These are phyloP conservation scores for Pteropus alecto DNA, from an alignment of 2,113 vertebrate species.

Conservation along the genomic window DNA sequence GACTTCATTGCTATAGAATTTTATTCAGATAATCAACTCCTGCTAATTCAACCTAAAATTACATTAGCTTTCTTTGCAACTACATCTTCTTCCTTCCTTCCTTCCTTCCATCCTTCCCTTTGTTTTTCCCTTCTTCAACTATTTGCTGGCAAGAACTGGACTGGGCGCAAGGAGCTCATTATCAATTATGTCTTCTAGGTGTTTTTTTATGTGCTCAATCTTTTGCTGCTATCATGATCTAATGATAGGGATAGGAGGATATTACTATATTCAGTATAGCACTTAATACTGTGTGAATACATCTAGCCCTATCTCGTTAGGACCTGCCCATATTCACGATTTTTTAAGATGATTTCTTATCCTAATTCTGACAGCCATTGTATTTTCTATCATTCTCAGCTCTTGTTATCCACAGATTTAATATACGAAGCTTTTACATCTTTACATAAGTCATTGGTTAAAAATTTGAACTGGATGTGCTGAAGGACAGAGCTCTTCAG, in stretches of 20 bases:
- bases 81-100: neutral
- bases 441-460: neutral
- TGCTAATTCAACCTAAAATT: neutral
- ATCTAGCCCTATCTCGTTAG: neutral
- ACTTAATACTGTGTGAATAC: neutral
- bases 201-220: neutral
- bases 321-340: neutral
- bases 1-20: neutral
- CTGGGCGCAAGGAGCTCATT: neutral
- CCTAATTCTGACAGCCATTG: neutral
- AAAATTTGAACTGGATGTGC: neutral
- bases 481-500: neutral
- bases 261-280: neutral
- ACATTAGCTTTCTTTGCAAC: neutral
- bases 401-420: neutral
- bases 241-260: neutral
- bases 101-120: neutral
- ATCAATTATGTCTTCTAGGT: neutral
- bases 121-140: neutral
- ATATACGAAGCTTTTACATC: neutral
- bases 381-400: slow-evolving; percentile 1
- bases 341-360: neutral
- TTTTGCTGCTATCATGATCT: neutral
- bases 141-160: neutral
- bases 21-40: neutral